Base-by-base conservation (phyloP, 2,888 invertebrate species). In the Neocrepidodera transversa region DNA sequence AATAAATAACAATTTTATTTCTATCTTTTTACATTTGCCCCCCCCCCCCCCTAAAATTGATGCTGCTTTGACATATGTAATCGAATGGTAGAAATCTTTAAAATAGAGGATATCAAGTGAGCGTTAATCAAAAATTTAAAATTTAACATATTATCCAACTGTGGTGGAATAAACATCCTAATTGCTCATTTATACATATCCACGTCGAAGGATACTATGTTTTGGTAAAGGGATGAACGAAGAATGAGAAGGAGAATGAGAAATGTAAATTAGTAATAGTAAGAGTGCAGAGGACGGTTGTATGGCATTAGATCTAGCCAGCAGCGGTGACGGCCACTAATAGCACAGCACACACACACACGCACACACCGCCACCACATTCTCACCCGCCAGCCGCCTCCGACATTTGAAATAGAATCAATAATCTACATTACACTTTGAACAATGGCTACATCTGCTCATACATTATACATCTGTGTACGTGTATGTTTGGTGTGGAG, bases 391-490 rank as follows among this genome's bases (percentile, higher is more conserved):
- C 63, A 66, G 58, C 63, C 38, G 17, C 10, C 47, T 28, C 64
- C 64, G 62, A 63, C 63, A 69, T 71, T 66, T 67, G 67, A 68
- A 67, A 69, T 70, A 62, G 68, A 71, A 72, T 71, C 71, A 66
- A 69, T 69, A 71, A 70, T 73, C 61, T 53, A 60, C 60, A 63
- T 63, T 65, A 62, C 62, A 55, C 55, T 48, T 60, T 40, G 60
- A 62, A 64, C 60, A 64, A 64, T 60, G 59, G 55, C 58, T 69
- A 73, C 71, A 74, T 75, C 72, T 74, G 71, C 72, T 74, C 74
- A 75, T 74, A 71, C 74, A 74, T 74, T 74, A 75, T 68, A 71
- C 70, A 76, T 75, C 74, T 74, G 73, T 72, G 74, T 74, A 70
- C 74, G 45, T 45, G 45, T 45, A 14, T 43, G 45, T 45, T 17